These are phyloP conservation scores for Hoplostethus mediterraneus DNA, from an alignment of 2,797 vertebrate genomes.

Conservation along the genomic window DNA sequence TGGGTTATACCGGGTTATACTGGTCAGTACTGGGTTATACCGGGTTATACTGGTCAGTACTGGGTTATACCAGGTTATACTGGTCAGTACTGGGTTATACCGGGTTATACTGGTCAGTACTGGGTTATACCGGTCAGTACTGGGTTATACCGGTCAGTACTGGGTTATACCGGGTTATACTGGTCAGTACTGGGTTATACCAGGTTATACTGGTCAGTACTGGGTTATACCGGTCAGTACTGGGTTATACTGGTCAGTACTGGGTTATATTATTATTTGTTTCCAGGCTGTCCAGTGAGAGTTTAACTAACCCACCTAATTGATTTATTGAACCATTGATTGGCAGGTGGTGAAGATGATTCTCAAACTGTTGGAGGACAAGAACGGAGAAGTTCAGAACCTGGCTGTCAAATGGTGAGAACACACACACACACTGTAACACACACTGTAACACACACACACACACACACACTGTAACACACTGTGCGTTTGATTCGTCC, in stretches of 20 bases:
- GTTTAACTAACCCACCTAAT: background rate
- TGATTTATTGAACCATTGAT: constrained; percentile 17
- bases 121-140: background rate
- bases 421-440: background rate
- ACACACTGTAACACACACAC: background rate
- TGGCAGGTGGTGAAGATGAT: constrained; percentile 97
- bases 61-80: background rate
- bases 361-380: constrained; percentile 97
- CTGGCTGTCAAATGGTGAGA: constrained; percentile 97
- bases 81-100: constrained; percentile 6
- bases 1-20: background rate
- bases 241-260: background rate
- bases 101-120: background rate
- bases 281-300: too few relatives aligned
- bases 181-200: too few relatives aligned
- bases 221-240: background rate
- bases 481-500: background rate
- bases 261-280: background rate
- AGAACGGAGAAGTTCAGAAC: constrained; percentile 99
- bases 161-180: too few relatives aligned
- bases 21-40: background rate
- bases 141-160: background rate
- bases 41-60: background rate
- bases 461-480: background rate
- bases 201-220: constrained; percentile 6